phyloP scores from a whole-genome alignment of 2,888 invertebrate species.

The Amitus sp. region DNA sequence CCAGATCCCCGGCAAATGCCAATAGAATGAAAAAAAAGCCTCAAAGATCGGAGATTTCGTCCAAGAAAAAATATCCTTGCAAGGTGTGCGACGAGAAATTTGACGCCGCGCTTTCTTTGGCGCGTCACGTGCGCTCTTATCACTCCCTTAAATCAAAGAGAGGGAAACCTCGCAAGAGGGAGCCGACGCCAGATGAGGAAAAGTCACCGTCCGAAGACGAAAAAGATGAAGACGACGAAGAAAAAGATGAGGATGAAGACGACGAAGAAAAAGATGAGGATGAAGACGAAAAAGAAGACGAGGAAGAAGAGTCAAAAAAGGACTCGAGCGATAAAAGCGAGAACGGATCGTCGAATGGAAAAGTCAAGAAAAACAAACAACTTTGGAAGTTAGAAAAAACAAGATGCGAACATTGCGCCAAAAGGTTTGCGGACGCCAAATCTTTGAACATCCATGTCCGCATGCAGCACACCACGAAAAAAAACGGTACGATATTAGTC shows the following conservation, averaged over 20 bases:
- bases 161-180: conserved; percentile 40
- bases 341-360: conserved; percentile 19
- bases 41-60: conserved; percentile 14
- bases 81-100: conserved; percentile 59
- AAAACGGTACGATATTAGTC: conserved; percentile 50
- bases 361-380: conserved; percentile 5
- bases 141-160: conserved; percentile 54
- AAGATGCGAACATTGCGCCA: conserved; percentile 45
- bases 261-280: conserved; percentile 8
- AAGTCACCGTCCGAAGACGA: conserved; percentile 6
- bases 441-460: conserved; percentile 49
- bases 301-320: conserved; percentile 13
- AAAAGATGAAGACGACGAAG: conserved; percentile 7
- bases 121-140: conserved; percentile 56
- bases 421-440: conserved; percentile 56
- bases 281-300: conserved; percentile 10
- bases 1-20: conserved; percentile 47
- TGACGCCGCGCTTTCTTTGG: conserved; percentile 57
- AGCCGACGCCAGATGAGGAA: conserved; percentile 9
- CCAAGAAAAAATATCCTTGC: conserved; percentile 53
- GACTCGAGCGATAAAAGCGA: conserved; percentile 16
- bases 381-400: background rate
- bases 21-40: conserved; percentile 36
- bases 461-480: conserved; percentile 57
- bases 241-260: conserved; percentile 12